phyloP scores from a whole-genome alignment of 30 jellyfish, hydroid and myxozoan species.

The Turritopsis dohrnii region DNA sequence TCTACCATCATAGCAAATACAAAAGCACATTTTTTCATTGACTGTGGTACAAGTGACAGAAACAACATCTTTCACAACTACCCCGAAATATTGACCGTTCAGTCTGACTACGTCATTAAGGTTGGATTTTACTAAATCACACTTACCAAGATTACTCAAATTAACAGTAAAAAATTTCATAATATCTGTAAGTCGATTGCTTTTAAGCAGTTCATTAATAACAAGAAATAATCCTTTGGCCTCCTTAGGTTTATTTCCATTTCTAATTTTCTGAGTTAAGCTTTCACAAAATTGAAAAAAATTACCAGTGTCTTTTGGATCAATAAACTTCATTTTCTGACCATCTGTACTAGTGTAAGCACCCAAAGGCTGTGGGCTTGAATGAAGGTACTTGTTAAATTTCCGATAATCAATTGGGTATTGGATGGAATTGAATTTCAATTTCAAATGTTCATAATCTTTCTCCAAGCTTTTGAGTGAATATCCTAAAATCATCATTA shows the following conservation, averaged over 20 bases:
- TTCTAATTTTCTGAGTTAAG: neutral
- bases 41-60: neutral
- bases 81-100: neutral
- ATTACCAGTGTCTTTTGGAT: neutral
- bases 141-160: neutral
- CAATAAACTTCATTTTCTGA: neutral
- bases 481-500: neutral
- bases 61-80: neutral
- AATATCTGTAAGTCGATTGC: neutral
- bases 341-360: neutral
- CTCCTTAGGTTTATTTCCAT: neutral
- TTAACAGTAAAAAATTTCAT: neutral
- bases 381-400: neutral
- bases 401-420: neutral
- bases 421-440: neutral
- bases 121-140: neutral
- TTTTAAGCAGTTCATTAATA: neutral
- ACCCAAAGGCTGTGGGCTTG: neutral
- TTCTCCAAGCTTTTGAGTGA: neutral
- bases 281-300: neutral
- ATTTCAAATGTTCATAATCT: neutral
- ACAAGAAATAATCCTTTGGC: neutral
- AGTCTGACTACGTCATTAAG: neutral
- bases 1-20: neutral
- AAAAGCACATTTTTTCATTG: neutral